Evolutionary conservation across 2,797 vertebrate species (phyloP).

Genomic region (Rhinophrynus dorsalis): DNA sequence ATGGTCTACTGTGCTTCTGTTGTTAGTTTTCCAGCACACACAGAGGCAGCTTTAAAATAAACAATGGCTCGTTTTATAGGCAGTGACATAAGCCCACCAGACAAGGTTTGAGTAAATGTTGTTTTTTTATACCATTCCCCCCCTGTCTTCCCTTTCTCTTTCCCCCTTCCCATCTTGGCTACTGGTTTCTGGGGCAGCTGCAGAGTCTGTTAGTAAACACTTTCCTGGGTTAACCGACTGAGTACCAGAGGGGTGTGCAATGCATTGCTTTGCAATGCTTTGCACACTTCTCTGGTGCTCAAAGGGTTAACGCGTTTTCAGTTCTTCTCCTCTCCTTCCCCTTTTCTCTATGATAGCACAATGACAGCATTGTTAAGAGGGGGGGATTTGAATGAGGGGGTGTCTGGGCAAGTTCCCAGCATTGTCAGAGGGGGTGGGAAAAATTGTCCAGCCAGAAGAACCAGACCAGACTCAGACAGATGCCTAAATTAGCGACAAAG

Average conservation of each 20-base stretch:
- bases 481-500: constrained; percentile 90
- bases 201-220: constrained; percentile 88
- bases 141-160: constrained; percentile 38
- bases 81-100: constrained; percentile 46
- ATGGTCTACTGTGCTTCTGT: constrained; percentile 10
- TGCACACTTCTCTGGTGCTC: no score
- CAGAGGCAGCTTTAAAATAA: constrained; percentile 22
- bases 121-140: constrained; percentile 54
- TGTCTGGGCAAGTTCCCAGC: constrained; percentile 84
- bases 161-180: constrained; percentile 5
- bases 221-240: constrained; percentile 79
- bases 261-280: no score
- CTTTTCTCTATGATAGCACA: constrained; percentile 77
- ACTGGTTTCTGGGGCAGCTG: constrained; percentile 78
- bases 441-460: constrained; percentile 72
- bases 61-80: constrained; percentile 36
- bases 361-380: constrained; percentile 90
- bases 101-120: constrained; percentile 60
- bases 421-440: constrained; percentile 74
- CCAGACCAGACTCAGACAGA: constrained; percentile 87
- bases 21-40: constrained; percentile 34
- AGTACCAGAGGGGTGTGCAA: no score
- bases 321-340: constrained; percentile 64
- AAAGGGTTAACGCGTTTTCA: no score
- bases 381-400: constrained; percentile 84